Base-by-base conservation (phyloP, 2,113 vertebrate species). In the Heliornis fulica region DNA sequence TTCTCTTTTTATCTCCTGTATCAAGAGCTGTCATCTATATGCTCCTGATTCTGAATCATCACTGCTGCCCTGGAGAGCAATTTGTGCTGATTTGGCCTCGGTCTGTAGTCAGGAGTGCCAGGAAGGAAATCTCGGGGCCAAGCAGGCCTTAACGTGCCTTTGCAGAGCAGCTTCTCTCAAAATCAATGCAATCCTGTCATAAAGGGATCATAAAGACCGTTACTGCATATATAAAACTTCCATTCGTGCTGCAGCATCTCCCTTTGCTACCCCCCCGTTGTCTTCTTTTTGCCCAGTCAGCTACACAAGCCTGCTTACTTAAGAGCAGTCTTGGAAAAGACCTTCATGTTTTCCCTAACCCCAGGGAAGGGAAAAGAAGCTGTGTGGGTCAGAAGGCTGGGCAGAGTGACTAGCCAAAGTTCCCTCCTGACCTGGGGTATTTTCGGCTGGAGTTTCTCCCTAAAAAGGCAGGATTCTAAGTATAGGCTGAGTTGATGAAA, bases 261-360 rank as follows among this genome's bases (percentile, higher is more conserved):
- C 16, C 9, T 7, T 7, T 6, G 8, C 11, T 21, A 3, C 3
- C 4, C 10, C 1, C 6, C 15, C 19, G 21, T 21, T 8, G 10
- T 50, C 26, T 20, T 69, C 50, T 51, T 75, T 63, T 60, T 46
- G 20, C 41, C 16, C 51, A 32, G 36, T 74, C 45, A 57, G 16
- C 70, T 68, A 45, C 17, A 46, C 32, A 43, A 77, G 31, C 20
- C 45, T 65, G 17, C n/a, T 69, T 31, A 29, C 46, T 78, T 75
- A 51, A 88, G 65, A 88, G 25, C 3, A 16, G 0, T 36, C 22
- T 51, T 45, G 38, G 34, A 36, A 61, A 60, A 45, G 21, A 76
- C 6, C 20, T 34, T 80, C 71, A 45, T 9, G 8, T 83, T 50
- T 83, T 89, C 54, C 48, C 15, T 71, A 70, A 15, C 3, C 14